Base-by-base conservation (phyloP, 2,888 invertebrate species). In the Oligia latruncula region DNA sequence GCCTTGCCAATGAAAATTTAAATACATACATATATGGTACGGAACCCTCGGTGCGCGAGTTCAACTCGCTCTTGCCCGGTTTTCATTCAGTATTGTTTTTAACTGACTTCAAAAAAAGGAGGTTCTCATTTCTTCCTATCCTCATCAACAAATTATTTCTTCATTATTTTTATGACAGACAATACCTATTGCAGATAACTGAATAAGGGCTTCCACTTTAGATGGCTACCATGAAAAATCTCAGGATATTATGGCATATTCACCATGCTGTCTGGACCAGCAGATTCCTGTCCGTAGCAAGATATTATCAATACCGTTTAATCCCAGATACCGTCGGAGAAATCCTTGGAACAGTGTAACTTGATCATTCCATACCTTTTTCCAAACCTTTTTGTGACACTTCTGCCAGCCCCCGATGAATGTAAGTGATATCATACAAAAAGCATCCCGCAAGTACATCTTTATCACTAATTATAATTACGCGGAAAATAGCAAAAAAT, bases 391-490 rank as follows among this genome's bases (percentile, higher is more conserved):
- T 74, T 84, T 87, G 49, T 68, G 4, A 11, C 17, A 23, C 2
- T 71, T 46, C 40, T 52, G 17, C 35, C 68, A 60, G 60, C 67
- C 35, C 52, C 23, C 23, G 82, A 77, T 76, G 64, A 86, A 88
- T 74, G 87, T 89, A 79, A 85, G 85, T 81, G 84, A 89, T 89
- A 84, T 81, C 60, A 62, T 40, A 78, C 74, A 73, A 81, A 71
- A 85, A 86, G n/a, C n/a, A 67, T 49, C 29, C 71, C 13, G 70
- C 79, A 80, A 77, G 17, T 76, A 85, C 83, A 76, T 87, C 80
- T 86, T 83, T 85, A 85, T 83, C 74, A 77, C 76, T 87, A 80
- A 86, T 89, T 88, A 81, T 89, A 86, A 88, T 85, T 89, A 85
- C 82, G 71, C 4, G 74, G 87, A 87, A 88, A 86, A 86, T 82